Percentiles rank a stretch among this genome's conserved stretches.
Conservation (phyloP, 2,888 invertebrate species). For the Epirrhoe alternata region DNA sequence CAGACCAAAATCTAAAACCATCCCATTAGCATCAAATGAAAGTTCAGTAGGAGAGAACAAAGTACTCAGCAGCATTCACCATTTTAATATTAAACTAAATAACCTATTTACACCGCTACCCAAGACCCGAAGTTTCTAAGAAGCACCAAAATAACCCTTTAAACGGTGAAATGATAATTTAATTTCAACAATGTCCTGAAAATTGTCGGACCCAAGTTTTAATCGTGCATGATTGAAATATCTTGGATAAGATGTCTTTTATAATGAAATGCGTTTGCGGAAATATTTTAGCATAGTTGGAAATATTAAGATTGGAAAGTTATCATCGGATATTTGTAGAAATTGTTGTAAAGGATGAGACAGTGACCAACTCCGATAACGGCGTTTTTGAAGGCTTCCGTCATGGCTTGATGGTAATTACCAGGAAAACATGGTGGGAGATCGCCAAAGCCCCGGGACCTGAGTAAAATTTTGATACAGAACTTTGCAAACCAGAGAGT, state of each 20-base stretch:
- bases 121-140: background rate
- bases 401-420: too few species aligned
- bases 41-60: background rate
- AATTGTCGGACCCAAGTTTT: slow-evolving; percentile 30
- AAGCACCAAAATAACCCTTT: slow-evolving; percentile 28
- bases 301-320: background rate
- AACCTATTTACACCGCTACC: slow-evolving; percentile 11
- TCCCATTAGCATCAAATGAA: background rate
- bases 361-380: too few species aligned
- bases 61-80: background rate
- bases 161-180: slow-evolving; percentile 28
- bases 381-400: too few species aligned
- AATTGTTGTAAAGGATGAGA: too few species aligned
- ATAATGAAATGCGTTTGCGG: slow-evolving; percentile 4
- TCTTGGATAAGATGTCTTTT: slow-evolving; percentile 7
- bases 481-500: too few species aligned
- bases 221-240: slow-evolving; percentile 35
- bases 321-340: too few species aligned
- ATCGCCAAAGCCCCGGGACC: too few species aligned
- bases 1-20: too few species aligned
- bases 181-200: slow-evolving; percentile 34
- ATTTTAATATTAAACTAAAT: slow-evolving; percentile 10
- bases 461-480: too few species aligned
- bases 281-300: background rate
- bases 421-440: too few species aligned